phyloP scores from a whole-genome alignment of 2,113 vertebrate genomes.

The Phodopus roborovskii region DNA sequence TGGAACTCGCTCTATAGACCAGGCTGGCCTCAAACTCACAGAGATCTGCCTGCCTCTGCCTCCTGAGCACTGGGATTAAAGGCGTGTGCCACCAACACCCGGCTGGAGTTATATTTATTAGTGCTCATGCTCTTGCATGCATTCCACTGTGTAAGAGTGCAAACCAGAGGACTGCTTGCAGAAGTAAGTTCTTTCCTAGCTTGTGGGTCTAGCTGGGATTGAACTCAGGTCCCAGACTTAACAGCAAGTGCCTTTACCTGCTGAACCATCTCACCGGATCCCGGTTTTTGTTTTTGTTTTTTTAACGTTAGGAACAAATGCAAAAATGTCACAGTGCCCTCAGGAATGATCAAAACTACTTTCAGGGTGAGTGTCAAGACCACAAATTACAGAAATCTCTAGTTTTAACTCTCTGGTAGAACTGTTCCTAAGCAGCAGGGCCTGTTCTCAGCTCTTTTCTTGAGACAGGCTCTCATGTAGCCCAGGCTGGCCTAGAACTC shows the following conservation, averaged over 20 bases:
- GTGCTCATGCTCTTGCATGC: no score
- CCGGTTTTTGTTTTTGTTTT: neutral
- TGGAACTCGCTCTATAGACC: no score
- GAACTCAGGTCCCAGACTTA: neutral
- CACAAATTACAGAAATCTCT: neutral
- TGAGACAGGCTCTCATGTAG: neutral
- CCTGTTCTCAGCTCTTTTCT: neutral
- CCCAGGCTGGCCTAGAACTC: neutral
- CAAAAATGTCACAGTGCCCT: neutral
- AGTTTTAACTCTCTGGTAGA: neutral
- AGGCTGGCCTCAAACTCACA: no score
- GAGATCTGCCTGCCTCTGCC: no score
- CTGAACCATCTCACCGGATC: neutral
- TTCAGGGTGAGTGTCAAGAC: neutral
- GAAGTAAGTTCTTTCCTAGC: neutral
- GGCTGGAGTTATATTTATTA: no score
- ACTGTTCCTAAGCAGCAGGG: fast-evolving
- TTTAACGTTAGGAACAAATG: neutral
- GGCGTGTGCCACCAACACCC: no score
- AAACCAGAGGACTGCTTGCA: neutral
- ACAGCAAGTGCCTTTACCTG: neutral
- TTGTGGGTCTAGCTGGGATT: neutral
- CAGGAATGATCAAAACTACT: neutral
- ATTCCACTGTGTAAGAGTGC: neutral
- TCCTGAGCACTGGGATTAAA: no score